Evolutionary conservation across 2,797 vertebrate genomes (phyloP).

Genomic region (Pitangus sulphuratus): DNA sequence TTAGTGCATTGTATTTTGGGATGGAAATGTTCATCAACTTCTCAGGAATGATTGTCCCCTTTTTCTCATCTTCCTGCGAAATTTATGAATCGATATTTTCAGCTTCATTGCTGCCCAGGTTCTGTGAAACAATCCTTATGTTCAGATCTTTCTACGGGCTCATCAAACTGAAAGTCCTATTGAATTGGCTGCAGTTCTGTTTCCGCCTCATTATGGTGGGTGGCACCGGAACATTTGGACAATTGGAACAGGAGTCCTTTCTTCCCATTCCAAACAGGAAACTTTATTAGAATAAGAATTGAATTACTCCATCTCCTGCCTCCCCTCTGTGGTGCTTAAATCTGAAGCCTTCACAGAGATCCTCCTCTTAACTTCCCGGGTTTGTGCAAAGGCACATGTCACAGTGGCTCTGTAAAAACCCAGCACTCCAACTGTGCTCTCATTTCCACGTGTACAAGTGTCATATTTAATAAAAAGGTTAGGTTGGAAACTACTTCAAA

Average conservation of each 20-base stretch:
- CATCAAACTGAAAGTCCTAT: conserved; percentile 42
- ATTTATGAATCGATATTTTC: conserved; percentile 67
- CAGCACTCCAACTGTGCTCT: neutral
- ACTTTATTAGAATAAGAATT: conserved; percentile 32
- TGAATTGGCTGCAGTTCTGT: conserved; percentile 53
- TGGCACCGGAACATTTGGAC: conserved; percentile 42
- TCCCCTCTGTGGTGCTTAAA: neutral
- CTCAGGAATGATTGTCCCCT: neutral
- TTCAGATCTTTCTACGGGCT: conserved; percentile 51
- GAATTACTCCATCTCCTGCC: neutral
- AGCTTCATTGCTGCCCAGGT: conserved; percentile 66
- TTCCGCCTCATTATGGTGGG: conserved; percentile 55
- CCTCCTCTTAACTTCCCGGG: neutral
- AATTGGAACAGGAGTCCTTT: neutral
- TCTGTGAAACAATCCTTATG: conserved; percentile 71
- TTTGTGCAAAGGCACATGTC: neutral
- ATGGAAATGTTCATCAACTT: conserved; percentile 18
- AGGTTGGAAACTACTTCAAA: neutral
- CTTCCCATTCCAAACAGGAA: conserved; percentile 12
- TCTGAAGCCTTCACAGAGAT: neutral
- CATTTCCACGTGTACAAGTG: neutral
- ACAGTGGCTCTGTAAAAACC: neutral
- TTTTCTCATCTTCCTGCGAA: conserved; percentile 39
- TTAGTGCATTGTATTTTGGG: neutral
- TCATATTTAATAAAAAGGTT: neutral